Evolutionary conservation across 2,888 invertebrate species (phyloP), one percentile per base, ranked within the genome.

Genomic region (Caenorhabditis zanzibari): DNA sequence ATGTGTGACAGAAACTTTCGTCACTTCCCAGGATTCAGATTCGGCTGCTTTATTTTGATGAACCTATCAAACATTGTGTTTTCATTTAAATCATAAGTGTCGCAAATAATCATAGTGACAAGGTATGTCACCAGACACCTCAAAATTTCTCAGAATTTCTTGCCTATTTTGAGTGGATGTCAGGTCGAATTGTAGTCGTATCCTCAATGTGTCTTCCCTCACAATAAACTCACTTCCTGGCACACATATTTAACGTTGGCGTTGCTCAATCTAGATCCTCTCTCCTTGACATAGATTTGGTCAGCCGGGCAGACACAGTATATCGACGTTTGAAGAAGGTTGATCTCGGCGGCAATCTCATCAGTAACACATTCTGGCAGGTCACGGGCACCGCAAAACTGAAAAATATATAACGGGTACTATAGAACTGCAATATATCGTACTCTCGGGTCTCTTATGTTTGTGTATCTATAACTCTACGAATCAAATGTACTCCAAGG

Each of bases 341-440:
- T 54, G 26, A 88, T 79, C n/a, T 83, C 83, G 2, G 81, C 82
- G n/a, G 88, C 84, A 4, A 79, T 73, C 49, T 88, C 80, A 1
- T 77, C 76, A 14, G 69, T 26, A 9, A 19, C n/a, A 52, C 88
- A 88, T 12, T 52, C 56, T 52, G 82, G 80, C 1, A 83, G 26
- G 1, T 82, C 35, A 14, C 85, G 84, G 0, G 77, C 77, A 26
- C 56, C 24, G 52, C 88, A 88, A 73, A 88, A 88, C 88, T 88
- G 81, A 24, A 85, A 85, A 12, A 4, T 32, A 6, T 32, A 32
- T 32, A 6, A 6, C 7, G 32, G 4, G 32, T n/a, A n/a, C n/a
- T n/a, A 32, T 4, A 32, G 32, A 7, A 32, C 32, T 32, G 7
- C 32, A 6, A 7, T 32, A 32, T 4, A 4, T 32, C 7, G 32